phyloP scores from a whole-genome alignment of 2,888 invertebrate genomes.

The Pherbina coryleti region DNA sequence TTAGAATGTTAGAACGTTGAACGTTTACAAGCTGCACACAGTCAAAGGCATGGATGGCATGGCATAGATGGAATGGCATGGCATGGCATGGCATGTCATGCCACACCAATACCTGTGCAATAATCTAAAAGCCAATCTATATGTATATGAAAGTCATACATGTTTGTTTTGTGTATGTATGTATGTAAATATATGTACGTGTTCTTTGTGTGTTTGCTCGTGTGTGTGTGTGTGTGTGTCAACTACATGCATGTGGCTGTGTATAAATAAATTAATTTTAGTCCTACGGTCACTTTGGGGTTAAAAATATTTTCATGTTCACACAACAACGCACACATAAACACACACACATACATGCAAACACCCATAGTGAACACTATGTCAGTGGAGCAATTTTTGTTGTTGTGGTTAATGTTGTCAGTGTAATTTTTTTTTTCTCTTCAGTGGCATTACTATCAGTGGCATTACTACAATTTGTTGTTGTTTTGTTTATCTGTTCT shows the following conservation, averaged over 20 bases:
- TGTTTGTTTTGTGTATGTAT: too few species aligned
- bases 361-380: too few species aligned
- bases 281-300: not conserved
- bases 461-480: not conserved
- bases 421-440: not conserved
- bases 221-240: not conserved
- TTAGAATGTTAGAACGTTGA: not conserved
- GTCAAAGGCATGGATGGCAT: too few species aligned
- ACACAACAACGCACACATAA: not conserved
- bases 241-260: not conserved
- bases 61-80: too few species aligned
- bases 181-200: too few species aligned
- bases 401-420: not conserved
- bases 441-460: not conserved
- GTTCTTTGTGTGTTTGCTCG: not conserved
- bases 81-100: too few species aligned
- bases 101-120: too few species aligned
- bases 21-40: too few species aligned
- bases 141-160: too few species aligned
- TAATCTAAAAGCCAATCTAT: too few species aligned
- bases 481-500: not conserved
- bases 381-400: not conserved
- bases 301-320: slow-evolving; percentile 21
- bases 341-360: slow-evolving; percentile 14
- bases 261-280: slow-evolving; percentile 24